Evolutionary conservation across 2,113 vertebrate species (phyloP).

Genomic region (Serinus canaria): DNA sequence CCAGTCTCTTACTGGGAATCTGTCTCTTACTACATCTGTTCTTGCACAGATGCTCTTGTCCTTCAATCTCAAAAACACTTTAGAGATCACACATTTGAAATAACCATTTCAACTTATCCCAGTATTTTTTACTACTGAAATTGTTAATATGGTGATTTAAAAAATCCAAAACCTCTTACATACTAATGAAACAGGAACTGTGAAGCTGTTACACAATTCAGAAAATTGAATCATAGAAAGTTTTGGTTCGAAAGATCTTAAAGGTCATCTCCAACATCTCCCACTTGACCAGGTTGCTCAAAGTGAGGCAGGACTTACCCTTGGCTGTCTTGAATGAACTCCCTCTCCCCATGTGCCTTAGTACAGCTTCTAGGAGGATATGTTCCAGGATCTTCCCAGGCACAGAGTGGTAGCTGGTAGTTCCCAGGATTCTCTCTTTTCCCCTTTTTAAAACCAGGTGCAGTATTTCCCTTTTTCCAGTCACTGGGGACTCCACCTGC

Average conservation of each 20-base stretch:
- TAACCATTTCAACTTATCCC: not conserved
- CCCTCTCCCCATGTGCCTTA: not conserved
- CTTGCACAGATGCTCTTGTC: not conserved
- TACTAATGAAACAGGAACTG: not conserved
- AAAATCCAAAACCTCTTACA: not conserved
- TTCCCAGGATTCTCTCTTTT: not conserved
- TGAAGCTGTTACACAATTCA: not conserved
- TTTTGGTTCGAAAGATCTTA: not conserved
- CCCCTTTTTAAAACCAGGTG: not conserved
- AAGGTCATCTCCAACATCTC: not conserved
- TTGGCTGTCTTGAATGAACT: not conserved
- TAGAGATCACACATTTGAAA: not conserved
- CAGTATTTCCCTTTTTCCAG: not conserved
- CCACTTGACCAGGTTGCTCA: not conserved
- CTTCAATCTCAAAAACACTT: not conserved
- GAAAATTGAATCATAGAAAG: not conserved
- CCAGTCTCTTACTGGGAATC: not conserved
- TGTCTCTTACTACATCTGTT: not conserved
- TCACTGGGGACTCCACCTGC: not conserved
- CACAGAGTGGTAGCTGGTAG: not conserved
- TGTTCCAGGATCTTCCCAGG: not conserved
- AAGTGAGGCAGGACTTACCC: not conserved
- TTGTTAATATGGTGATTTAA: not conserved
- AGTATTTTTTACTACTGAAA: not conserved
- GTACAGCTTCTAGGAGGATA: not conserved